phyloP scores from a whole-genome alignment of 2,888 invertebrate species.

The Cristatella mucedo region DNA sequence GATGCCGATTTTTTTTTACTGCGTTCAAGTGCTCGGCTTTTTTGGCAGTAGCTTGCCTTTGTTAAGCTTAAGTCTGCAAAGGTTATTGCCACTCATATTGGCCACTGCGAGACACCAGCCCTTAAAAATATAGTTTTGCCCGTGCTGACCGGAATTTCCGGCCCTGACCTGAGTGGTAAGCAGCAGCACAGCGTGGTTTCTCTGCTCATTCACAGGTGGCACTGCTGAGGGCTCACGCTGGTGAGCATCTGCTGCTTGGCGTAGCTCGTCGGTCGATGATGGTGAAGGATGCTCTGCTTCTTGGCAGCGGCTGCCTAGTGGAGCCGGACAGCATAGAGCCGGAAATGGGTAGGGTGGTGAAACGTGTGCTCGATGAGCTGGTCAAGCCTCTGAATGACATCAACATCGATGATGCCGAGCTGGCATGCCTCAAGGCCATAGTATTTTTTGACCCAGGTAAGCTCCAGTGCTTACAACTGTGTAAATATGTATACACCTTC shows the following conservation, averaged over 20 bases:
- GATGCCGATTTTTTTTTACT: too few relatives aligned
- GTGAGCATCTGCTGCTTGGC: conserved; percentile 79
- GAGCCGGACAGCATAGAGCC: conserved; percentile 46
- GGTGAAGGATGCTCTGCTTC: conserved; percentile 69
- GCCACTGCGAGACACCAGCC: too few relatives aligned
- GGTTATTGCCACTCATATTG: too few relatives aligned
- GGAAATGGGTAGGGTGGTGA: conserved; percentile 70
- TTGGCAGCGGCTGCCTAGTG: conserved; percentile 92
- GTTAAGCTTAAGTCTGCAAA: too few relatives aligned
- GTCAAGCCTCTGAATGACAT: conserved; percentile 84
- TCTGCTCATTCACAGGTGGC: conserved; percentile 53
- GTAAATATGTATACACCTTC: too few relatives aligned
- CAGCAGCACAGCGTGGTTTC: too few relatives aligned
- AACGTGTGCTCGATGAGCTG: conserved; percentile 85
- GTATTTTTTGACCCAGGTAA: conserved; percentile 95
- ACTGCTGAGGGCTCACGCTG: conserved; percentile 81
- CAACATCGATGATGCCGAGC: conserved; percentile 90
- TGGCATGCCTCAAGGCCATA: conserved; percentile 92
- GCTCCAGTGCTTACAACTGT: too few relatives aligned
- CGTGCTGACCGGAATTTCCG: too few relatives aligned
- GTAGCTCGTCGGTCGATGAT: conserved; percentile 82
- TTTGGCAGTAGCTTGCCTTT: too few relatives aligned
- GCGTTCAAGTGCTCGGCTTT: too few relatives aligned
- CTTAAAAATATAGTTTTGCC: too few relatives aligned
- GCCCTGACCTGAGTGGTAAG: too few relatives aligned